Evolutionary conservation across 2,797 vertebrate genomes (phyloP).

Genomic region (Melanotaenia parkinsoni): DNA sequence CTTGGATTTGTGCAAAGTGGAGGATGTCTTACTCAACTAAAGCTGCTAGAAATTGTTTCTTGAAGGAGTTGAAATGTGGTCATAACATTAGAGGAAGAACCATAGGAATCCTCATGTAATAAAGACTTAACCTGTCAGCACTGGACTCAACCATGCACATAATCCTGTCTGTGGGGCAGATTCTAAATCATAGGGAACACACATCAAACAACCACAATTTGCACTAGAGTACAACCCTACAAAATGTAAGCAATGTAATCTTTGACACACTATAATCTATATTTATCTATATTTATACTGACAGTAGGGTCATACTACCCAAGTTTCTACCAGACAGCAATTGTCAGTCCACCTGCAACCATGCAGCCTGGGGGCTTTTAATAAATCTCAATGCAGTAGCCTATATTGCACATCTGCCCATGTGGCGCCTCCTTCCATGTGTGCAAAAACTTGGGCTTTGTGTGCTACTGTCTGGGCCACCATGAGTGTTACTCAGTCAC

Average conservation of each 20-base stretch:
- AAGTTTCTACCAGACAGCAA: conserved; percentile 9
- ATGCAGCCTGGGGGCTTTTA: conserved; percentile 20
- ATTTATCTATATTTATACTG: conserved; percentile 5
- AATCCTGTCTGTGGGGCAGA: conserved; percentile 68
- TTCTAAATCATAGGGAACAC: conserved; percentile 25
- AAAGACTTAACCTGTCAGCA: conserved; percentile 72
- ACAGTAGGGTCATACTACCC: conserved; percentile 20
- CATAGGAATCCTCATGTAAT: conserved; percentile 55
- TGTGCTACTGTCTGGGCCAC: conserved; percentile 68
- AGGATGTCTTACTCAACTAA: conserved; percentile 18
- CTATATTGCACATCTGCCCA: conserved; percentile 56
- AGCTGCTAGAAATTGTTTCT: conserved; percentile 45
- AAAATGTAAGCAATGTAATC: conserved; percentile 3
- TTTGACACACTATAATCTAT: conserved; percentile 4
- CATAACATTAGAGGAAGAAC: conserved; percentile 57
- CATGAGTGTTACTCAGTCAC: conserved; percentile 67
- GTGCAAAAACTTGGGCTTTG: conserved; percentile 40
- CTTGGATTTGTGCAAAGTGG: conserved; percentile 21
- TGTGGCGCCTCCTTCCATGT: conserved; percentile 27
- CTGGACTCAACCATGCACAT: conserved; percentile 55
- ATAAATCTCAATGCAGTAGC: conserved; percentile 38
- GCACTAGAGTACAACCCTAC: conserved; percentile 21
- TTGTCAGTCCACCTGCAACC: conserved; percentile 42
- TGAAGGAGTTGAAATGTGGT: conserved; percentile 51
- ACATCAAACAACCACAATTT: conserved; percentile 32